phyloP scores from a whole-genome alignment of 2,888 invertebrate genomes.

The Onthophagus sagittarius region DNA sequence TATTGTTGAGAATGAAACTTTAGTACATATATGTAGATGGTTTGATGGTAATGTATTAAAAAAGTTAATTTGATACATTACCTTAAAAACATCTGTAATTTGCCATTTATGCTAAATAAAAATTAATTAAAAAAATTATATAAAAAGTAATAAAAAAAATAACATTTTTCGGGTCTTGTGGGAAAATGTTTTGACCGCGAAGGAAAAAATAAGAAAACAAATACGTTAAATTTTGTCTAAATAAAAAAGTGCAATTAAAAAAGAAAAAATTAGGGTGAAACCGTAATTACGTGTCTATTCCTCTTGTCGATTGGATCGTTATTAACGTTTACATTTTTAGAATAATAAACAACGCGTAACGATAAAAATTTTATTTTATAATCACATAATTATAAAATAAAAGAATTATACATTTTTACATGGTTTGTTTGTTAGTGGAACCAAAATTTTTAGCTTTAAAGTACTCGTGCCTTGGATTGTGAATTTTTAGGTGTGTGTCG shows the following conservation, averaged over 20 bases:
- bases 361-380: not conserved
- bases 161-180: not conserved
- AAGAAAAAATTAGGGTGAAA: not conserved
- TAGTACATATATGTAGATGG: no score
- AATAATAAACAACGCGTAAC: not conserved
- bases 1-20: not conserved
- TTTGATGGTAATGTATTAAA: no score
- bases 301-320: not conserved
- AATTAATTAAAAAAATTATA: not conserved
- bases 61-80: no score
- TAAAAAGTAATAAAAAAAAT: not conserved
- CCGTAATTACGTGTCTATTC: not conserved
- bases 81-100: not conserved
- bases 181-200: not conserved
- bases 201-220: not conserved
- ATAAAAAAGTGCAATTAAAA: not conserved
- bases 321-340: not conserved
- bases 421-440: not conserved
- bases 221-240: not conserved
- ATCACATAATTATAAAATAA: no score
- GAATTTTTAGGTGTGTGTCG: not conserved
- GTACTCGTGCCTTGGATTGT: slow-evolving; percentile 11
- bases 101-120: not conserved
- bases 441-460: slow-evolving; percentile 7
- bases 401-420: not conserved